Evolutionary conservation across 2,113 vertebrate genomes (phyloP).

Genomic region (Charadrius vociferus): DNA sequence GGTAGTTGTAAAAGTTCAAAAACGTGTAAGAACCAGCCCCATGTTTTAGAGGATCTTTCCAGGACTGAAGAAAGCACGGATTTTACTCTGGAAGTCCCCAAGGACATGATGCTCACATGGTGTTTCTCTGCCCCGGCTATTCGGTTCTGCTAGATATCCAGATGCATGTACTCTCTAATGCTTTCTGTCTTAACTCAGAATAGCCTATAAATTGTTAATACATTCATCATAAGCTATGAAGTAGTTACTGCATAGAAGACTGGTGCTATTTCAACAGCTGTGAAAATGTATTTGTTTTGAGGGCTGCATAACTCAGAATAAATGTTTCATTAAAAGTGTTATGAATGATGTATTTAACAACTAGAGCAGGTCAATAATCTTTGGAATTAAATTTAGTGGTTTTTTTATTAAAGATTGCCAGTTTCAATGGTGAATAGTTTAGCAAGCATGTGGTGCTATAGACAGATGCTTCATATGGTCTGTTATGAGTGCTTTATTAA

Average conservation of each 20-base stretch:
- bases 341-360: conserved; percentile 55
- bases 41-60: background rate
- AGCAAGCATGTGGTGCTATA: background rate
- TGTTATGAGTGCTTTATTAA: conserved; percentile 42
- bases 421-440: background rate
- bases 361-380: conserved; percentile 21
- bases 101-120: background rate
- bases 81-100: background rate
- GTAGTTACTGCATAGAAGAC: background rate
- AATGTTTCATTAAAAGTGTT: conserved; percentile 56
- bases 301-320: background rate
- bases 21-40: background rate
- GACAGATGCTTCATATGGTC: background rate
- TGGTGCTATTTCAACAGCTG: background rate
- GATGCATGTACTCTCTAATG: background rate
- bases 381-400: background rate
- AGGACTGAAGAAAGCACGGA: background rate
- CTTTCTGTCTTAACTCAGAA: background rate
- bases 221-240: background rate
- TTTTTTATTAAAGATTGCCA: background rate
- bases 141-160: background rate
- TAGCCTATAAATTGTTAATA: background rate
- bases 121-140: background rate
- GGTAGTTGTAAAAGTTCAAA: background rate
- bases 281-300: conserved; percentile 27